phyloP scores from a whole-genome alignment of 2,797 vertebrate species.

The Muscicapa comitata region DNA sequence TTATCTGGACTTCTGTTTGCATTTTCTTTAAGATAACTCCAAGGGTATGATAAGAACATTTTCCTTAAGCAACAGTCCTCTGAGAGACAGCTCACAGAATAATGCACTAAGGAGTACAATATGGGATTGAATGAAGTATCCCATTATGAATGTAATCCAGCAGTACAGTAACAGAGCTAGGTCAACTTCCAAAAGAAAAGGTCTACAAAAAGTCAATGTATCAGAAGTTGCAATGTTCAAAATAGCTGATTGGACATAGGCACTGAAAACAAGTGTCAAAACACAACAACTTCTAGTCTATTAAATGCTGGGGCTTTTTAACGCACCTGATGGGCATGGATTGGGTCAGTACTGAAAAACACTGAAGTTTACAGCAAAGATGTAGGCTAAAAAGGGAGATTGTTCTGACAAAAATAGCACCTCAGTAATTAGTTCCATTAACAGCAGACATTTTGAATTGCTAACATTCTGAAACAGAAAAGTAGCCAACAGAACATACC shows the following conservation, averaged over 20 bases:
- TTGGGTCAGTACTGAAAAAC: not conserved
- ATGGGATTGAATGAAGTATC: not conserved
- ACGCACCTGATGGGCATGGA: not conserved
- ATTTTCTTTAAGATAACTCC: not conserved
- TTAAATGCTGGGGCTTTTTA: not conserved
- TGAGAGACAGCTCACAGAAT: not conserved
- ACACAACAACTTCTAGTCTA: not conserved
- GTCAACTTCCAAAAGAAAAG: not conserved
- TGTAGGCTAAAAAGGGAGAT: not conserved
- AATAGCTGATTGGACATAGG: not conserved
- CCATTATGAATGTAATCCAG: not conserved
- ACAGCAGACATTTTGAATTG: not conserved
- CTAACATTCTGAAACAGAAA: not conserved
- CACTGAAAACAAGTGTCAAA: not conserved
- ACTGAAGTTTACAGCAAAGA: not conserved
- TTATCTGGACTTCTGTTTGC: not conserved
- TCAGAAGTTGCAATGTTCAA: not conserved
- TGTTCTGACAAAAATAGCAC: not conserved
- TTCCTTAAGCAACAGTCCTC: not conserved
- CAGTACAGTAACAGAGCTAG: not conserved
- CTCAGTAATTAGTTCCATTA: not conserved
- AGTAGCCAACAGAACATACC: not conserved
- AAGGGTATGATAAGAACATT: not conserved
- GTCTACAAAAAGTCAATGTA: not conserved
- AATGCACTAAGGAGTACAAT: not conserved